These are phyloP conservation scores for Potamilus streckersoni DNA, from an alignment of 1,140 invertebrate species.

Conservation along the genomic window DNA sequence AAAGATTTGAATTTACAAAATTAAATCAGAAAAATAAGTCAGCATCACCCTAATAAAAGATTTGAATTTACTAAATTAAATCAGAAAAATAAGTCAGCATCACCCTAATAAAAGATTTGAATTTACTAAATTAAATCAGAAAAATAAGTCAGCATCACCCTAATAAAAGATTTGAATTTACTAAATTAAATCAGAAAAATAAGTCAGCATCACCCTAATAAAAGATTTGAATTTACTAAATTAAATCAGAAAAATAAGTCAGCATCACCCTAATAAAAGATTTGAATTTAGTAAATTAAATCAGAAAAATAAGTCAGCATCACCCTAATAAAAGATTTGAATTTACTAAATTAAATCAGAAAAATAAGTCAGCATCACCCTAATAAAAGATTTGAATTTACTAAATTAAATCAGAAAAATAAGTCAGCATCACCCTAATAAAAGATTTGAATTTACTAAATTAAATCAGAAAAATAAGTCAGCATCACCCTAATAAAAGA, in stretches of 20 bases:
- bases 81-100: neutral
- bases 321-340: neutral
- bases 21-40: slow-evolving; percentile 1
- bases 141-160: neutral
- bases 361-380: neutral
- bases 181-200: neutral
- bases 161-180: neutral
- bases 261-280: neutral
- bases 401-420: neutral
- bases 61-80: neutral
- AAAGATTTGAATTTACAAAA: neutral
- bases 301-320: neutral
- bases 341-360: neutral
- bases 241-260: slow-evolving; percentile 1
- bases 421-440: neutral
- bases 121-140: neutral
- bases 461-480: slow-evolving; percentile 1
- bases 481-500: neutral
- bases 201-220: neutral
- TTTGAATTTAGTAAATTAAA: neutral
- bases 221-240: neutral
- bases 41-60: neutral
- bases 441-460: neutral
- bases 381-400: neutral
- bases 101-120: neutral